phyloP scores from a whole-genome alignment of 2,113 vertebrate genomes.

The Ceuthmochares aereus region DNA sequence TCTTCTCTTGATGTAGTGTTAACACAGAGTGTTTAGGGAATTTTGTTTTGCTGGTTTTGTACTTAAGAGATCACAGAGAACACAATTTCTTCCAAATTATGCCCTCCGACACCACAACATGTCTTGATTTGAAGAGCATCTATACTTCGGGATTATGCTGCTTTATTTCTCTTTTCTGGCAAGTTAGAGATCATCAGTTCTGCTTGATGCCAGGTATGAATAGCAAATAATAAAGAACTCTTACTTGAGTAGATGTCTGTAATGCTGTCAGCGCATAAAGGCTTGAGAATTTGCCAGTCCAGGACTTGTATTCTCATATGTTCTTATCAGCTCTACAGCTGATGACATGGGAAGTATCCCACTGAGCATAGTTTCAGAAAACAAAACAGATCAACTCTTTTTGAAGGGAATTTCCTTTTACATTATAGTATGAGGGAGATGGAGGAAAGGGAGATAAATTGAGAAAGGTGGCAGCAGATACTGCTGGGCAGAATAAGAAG shows the following conservation, averaged over 20 bases:
- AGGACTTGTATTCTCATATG: background rate
- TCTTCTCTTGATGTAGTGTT: background rate
- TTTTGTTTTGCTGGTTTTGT: background rate
- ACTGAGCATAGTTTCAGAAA: background rate
- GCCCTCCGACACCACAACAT: background rate
- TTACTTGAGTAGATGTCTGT: background rate
- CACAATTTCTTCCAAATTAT: background rate
- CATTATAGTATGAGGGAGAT: background rate
- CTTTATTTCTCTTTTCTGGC: background rate
- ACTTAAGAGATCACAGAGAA: background rate
- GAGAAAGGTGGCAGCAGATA: background rate
- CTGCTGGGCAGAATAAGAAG: background rate
- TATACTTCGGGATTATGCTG: background rate
- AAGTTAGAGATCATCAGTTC: background rate
- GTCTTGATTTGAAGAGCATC: background rate
- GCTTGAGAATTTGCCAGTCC: background rate
- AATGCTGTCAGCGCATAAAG: background rate
- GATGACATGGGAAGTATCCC: background rate
- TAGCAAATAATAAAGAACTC: background rate
- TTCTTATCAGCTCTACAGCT: background rate
- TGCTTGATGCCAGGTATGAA: background rate
- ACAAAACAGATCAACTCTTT: background rate
- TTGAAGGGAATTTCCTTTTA: background rate
- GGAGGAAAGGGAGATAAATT: background rate
- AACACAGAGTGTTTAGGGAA: background rate